These are phyloP conservation scores for Sebastes paucispinis DNA, from an alignment of 2,797 vertebrate genomes.

Conservation along the genomic window DNA sequence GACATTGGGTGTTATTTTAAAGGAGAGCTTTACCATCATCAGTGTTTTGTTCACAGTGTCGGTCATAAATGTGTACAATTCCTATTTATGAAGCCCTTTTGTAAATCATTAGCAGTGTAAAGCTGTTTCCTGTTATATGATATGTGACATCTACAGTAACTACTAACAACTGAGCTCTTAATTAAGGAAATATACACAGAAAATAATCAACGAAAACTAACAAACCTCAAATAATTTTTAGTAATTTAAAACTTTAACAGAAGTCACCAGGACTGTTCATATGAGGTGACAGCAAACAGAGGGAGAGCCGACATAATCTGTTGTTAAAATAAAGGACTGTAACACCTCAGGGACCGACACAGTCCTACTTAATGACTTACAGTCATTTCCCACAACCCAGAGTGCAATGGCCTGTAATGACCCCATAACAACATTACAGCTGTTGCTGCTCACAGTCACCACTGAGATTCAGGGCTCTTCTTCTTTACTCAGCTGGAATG, in stretches of 20 bases:
- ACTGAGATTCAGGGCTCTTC: conserved; percentile 14
- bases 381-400: conserved; percentile 35
- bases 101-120: conserved; percentile 21
- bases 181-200: neutral
- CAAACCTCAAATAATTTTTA: neutral
- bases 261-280: neutral
- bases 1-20: neutral
- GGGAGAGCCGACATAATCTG: neutral
- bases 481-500: conserved; percentile 7
- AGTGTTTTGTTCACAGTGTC: neutral
- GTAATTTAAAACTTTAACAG: neutral
- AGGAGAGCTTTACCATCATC: neutral
- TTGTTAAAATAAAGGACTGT: neutral
- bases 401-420: conserved; percentile 45
- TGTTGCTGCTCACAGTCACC: conserved; percentile 26
- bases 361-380: conserved; percentile 29
- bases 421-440: conserved; percentile 29
- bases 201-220: neutral
- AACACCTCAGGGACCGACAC: conserved; percentile 9
- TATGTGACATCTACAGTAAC: neutral
- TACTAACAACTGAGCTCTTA: neutral
- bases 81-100: conserved; percentile 34
- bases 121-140: neutral
- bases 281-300: neutral
- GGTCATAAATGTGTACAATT: neutral